Evolutionary conservation across 1,140 invertebrate species (phyloP), one percentile per base, ranked within the genome.

Genomic region (Pteromalus puparum): DNA sequence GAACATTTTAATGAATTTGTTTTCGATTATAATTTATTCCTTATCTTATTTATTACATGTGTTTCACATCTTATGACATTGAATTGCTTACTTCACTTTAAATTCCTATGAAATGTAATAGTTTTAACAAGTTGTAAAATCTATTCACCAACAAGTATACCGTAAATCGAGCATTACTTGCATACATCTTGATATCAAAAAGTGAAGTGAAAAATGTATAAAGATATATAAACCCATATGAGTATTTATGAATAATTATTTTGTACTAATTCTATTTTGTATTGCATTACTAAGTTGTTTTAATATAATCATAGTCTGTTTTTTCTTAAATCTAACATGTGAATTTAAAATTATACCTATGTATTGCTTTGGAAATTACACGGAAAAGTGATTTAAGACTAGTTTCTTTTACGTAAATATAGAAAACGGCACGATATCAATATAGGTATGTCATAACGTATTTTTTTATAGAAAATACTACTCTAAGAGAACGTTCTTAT

Each of bases 341-440:
- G 42, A 30, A 46, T 18, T n/a, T 68, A 42, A 67, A 38, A 79
- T 79, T 67, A 79, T 67, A 53, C 15, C 18, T 53, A 28, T 38
- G 53, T 79, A 79, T 38, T 68, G 61, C 75, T 80, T 80, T 80
- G 65, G 30, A 46, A 26, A 34, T 61, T 61, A 21, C 53, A n/a
- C n/a, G 38, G 42, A 42, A 76, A 68, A 72, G n/a, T 70, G 67
- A 70, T 70, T 34, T 80, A 79, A 80, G 78, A 80, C 78, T 80
- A 80, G 78, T 65, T 80, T 80, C 42, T n/a, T 70, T 70, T 80
- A 72, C 9, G n/a, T 72, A 80, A 80, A 15, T 46, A 80, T 80
- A 70, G 42, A 70, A 80, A 70, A 70, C 78, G 38, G 67, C 67
- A 70, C 61, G 34, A 68, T 30, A 30, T 79, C 61, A 67, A 68